Evolutionary conservation across 2,113 vertebrate genomes (phyloP).

Genomic region (Ivindomyrus marchei): DNA sequence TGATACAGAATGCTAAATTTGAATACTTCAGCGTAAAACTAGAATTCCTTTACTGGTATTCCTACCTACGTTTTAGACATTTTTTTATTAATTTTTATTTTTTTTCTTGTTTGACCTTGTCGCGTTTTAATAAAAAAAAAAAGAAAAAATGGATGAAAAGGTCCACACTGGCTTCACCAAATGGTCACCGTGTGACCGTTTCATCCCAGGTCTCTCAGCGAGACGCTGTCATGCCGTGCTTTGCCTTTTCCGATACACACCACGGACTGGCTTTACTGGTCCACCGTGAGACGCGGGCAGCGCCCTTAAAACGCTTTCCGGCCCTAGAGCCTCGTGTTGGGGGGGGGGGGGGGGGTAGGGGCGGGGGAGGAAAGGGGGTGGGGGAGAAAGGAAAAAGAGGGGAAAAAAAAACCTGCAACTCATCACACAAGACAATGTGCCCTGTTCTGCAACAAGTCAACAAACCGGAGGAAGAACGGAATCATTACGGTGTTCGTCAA

Average conservation of each 20-base stretch:
- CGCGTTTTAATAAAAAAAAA: conserved; percentile 21
- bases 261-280: conserved; percentile 11
- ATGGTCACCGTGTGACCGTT: background rate
- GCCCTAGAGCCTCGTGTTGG: background rate
- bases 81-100: conserved; percentile 10
- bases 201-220: background rate
- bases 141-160: conserved; percentile 23
- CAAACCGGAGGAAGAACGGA: conserved; percentile 25
- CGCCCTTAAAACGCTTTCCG: conserved; percentile 1
- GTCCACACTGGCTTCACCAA: background rate
- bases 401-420: conserved; percentile 26
- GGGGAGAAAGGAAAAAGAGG: background rate
- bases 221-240: conserved; percentile 1
- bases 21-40: conserved; percentile 44
- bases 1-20: conserved; percentile 44
- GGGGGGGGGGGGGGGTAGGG: background rate
- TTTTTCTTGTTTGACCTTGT: conserved; percentile 35
- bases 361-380: background rate
- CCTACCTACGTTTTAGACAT: conserved; percentile 49
- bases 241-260: conserved; percentile 18
- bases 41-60: conserved; percentile 51
- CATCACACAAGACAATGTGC: conserved; percentile 57
- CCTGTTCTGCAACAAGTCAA: conserved; percentile 43
- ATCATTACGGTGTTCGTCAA: conserved; percentile 20
- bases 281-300: background rate